Conservation (phyloP, 2,888 invertebrate species). For the Lottia scabra region DNA sequence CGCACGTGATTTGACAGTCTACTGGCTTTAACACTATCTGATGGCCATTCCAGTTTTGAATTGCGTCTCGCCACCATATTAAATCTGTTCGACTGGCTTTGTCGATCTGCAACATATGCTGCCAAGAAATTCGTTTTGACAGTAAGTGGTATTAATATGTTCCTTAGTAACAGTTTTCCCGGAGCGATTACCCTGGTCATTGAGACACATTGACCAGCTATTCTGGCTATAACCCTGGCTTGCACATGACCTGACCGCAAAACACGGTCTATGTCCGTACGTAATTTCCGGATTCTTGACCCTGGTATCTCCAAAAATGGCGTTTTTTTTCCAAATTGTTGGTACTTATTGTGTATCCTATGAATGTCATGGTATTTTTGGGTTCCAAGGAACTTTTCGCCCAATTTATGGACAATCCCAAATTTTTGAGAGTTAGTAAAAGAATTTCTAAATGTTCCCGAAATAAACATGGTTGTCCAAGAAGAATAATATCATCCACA, state of each 20-base stretch:
- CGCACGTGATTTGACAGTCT: no score
- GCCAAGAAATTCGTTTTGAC: not conserved
- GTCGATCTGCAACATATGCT: not conserved
- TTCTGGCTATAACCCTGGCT: conserved; percentile 1
- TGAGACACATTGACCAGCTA: conserved; percentile 4
- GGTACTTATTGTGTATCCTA: no score
- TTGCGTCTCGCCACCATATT: not conserved
- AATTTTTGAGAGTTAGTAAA: not conserved
- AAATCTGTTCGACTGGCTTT: not conserved
- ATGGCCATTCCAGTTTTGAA: not conserved
- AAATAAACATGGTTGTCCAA: not conserved
- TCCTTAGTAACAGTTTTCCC: conserved; percentile 3
- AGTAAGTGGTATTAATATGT: not conserved
- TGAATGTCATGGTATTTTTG: no score
- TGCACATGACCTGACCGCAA: not conserved
- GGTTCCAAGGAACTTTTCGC: no score
- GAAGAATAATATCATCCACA: not conserved
- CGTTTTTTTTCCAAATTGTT: no score
- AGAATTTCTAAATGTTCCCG: not conserved
- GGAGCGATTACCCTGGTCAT: not conserved
- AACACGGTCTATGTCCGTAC: not conserved
- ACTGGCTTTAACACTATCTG: not conserved
- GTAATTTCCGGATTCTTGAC: not conserved
- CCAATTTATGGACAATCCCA: no score
- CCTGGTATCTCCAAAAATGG: no score